These are phyloP conservation scores for Galendromus occidentalis DNA, from an alignment of 1,140 invertebrate genomes.

Conservation along the genomic window DNA sequence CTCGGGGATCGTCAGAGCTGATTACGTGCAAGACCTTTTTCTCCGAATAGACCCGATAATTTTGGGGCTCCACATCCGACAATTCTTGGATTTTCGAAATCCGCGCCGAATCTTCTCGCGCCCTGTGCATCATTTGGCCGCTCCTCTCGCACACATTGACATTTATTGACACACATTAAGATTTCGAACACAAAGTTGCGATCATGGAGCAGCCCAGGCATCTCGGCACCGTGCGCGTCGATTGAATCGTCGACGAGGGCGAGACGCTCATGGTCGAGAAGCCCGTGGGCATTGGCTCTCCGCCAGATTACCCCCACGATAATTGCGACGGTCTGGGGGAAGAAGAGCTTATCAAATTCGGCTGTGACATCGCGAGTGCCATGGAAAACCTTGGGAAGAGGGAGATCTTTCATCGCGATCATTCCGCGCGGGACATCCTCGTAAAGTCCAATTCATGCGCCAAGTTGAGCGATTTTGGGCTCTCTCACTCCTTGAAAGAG, in stretches of 20 bases:
- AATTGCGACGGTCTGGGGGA: conserved; percentile 14
- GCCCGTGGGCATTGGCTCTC: conserved; percentile 54
- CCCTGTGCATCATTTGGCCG: no score
- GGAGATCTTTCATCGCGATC: conserved; percentile 63
- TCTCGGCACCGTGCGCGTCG: conserved; percentile 63
- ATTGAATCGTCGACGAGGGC: conserved; percentile 52
- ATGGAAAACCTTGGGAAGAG: conserved; percentile 66
- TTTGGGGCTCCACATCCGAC: no score
- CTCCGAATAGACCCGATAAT: no score
- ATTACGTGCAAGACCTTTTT: no score
- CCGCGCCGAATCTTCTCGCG: no score
- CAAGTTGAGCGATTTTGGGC: conserved; percentile 79
- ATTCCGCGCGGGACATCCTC: conserved; percentile 55
- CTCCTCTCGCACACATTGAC: no score
- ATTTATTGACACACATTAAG: no score
- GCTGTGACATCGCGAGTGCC: conserved; percentile 57
- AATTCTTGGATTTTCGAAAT: no score
- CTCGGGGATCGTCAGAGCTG: no score
- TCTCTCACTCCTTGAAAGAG: conserved; percentile 50
- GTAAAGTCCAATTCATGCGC: conserved; percentile 54
- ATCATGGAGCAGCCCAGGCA: conserved; percentile 62
- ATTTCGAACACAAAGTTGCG: conserved; percentile 41
- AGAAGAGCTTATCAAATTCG: conserved; percentile 45
- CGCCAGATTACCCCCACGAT: conserved; percentile 48
- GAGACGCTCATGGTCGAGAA: conserved; percentile 67